Conservation (phyloP, 1,140 invertebrate species). For the Aphelinus atriplicis region DNA sequence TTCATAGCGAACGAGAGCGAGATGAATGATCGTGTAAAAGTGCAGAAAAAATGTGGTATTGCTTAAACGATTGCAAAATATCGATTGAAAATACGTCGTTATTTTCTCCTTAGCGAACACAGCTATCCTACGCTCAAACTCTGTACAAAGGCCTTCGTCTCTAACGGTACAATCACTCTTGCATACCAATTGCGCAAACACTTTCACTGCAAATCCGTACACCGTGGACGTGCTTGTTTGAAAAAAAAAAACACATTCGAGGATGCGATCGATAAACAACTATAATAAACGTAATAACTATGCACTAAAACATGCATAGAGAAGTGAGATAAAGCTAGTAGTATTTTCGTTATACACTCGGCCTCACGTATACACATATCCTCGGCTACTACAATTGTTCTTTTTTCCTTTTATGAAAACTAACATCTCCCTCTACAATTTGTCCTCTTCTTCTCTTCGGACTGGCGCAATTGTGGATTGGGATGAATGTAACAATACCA, state of each 20-base stretch:
- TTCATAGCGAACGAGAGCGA: too few relatives aligned
- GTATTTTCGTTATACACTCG: constrained; percentile 10
- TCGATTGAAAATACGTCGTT: not conserved
- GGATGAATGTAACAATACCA: too few relatives aligned
- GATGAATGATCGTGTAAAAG: too few relatives aligned
- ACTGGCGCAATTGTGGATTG: too few relatives aligned
- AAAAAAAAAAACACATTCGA: constrained; percentile 7
- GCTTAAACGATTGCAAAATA: constrained; percentile 21
- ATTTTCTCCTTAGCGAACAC: not conserved
- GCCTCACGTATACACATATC: not conserved
- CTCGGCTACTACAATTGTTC: not conserved
- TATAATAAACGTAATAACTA: constrained; percentile 56
- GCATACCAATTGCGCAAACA: constrained; percentile 2
- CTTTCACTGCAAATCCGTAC: not conserved
- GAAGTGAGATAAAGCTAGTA: constrained; percentile 53
- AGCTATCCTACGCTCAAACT: not conserved
- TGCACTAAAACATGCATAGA: constrained; percentile 68
- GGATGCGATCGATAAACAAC: constrained; percentile 44
- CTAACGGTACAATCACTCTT: not conserved
- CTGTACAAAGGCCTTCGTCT: constrained; percentile 8
- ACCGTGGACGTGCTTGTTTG: not conserved
- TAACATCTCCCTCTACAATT: not conserved
- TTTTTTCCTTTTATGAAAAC: constrained; percentile 16
- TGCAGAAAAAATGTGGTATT: too few relatives aligned
- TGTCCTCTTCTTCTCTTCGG: not conserved